Evolutionary conservation across 2,113 vertebrate species (phyloP).

Genomic region (Cepphus grylle): DNA sequence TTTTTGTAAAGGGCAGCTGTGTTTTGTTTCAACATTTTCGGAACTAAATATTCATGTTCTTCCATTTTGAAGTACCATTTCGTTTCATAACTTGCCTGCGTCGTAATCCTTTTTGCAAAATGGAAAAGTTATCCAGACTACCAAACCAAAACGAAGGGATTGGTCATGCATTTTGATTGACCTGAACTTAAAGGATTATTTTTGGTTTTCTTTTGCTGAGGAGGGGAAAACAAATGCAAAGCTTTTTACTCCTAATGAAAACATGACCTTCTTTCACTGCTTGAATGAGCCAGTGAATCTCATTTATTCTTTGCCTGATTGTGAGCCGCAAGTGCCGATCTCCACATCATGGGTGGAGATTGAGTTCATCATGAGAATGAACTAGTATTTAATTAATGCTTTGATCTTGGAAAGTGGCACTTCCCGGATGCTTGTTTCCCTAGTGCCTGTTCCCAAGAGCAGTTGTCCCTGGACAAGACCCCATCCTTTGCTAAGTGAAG

Average conservation of each 20-base stretch:
- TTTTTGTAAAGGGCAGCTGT: neutral
- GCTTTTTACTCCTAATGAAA: neutral
- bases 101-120: neutral
- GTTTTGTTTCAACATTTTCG: neutral
- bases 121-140: neutral
- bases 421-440: neutral
- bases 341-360: neutral
- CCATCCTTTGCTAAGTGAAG: neutral
- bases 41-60: neutral
- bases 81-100: neutral
- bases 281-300: neutral
- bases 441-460: neutral
- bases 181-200: neutral
- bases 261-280: neutral
- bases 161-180: neutral
- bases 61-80: neutral
- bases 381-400: neutral
- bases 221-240: neutral
- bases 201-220: neutral
- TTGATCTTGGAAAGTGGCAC: neutral
- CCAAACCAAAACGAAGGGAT: slow-evolving; percentile 2
- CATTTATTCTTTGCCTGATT: neutral
- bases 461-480: neutral
- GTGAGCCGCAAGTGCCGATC: neutral
- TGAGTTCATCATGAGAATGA: neutral